Evolutionary conservation across 1,140 invertebrate genomes (phyloP).

Genomic region (Drosophila simulans): DNA sequence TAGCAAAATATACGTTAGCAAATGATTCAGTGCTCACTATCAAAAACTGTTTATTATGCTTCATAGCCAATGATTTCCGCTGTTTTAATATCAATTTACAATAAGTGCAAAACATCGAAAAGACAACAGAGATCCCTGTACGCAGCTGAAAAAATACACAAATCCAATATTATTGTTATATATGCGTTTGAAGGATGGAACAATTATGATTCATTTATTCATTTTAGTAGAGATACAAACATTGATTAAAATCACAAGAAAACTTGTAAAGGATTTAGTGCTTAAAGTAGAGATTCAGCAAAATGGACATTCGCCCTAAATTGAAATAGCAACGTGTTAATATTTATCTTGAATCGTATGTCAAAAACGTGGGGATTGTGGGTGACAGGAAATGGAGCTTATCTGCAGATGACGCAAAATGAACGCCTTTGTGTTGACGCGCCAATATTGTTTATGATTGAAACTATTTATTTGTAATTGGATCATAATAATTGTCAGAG

Average conservation of each 20-base stretch:
- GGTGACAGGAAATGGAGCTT: constrained; percentile 50
- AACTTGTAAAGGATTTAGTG: too few relatives aligned
- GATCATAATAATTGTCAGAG: constrained; percentile 49
- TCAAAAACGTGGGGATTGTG: constrained; percentile 2
- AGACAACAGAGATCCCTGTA: too few relatives aligned
- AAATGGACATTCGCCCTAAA: too few relatives aligned
- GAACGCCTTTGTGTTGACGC: constrained; percentile 43
- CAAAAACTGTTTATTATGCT: too few relatives aligned
- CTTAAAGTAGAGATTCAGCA: too few relatives aligned
- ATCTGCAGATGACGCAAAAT: constrained; percentile 47
- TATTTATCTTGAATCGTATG: neutral
- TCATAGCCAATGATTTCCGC: neutral
- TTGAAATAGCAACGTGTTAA: neutral
- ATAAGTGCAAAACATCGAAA: too few relatives aligned
- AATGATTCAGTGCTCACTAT: too few relatives aligned
- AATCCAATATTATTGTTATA: neutral
- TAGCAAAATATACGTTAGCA: too few relatives aligned
- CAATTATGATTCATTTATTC: too few relatives aligned
- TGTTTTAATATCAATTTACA: neutral
- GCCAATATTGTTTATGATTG: constrained; percentile 40
- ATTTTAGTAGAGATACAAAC: too few relatives aligned
- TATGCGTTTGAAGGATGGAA: too few relatives aligned
- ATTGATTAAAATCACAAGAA: too few relatives aligned
- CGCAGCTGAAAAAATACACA: neutral
- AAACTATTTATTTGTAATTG: constrained; percentile 43